Evolutionary conservation across 2,113 vertebrate species (phyloP), one percentile per base, ranked within the genome.

Genomic region (Martes martes): DNA sequence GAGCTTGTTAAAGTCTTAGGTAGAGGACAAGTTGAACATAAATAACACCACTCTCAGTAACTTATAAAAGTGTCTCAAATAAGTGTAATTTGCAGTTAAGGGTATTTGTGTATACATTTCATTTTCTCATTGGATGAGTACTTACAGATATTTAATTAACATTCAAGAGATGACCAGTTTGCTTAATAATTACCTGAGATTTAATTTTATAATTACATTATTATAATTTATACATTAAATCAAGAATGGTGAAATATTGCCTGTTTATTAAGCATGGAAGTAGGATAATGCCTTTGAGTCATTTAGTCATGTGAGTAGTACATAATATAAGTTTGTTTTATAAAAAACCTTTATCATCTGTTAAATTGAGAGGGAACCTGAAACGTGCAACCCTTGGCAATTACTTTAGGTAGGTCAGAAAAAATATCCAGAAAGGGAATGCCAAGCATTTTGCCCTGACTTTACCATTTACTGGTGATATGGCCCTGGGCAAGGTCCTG

Each of bases 141-240:
- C 28, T 42, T 88, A 87, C 4, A 73, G 31, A 42, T 85, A 89
- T 67, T 67, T 88, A 87, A 88, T 97, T 94, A 91, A 74, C 50
- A 78, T 87, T 42, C 19, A 93, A 93, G 73, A 94, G 47, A 55
- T 61, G 67, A 36, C 13, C 67, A 83, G 16, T 78, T 94, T 91
- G 36, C 28, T 91, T 81, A 91, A 76, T 55, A 94, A 83, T 78
- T 65, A 76, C 73, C 74, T 88, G 47, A 92, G 95, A 86, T 96
- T 93, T 78, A 82, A 67, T 63, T 91, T 42, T 76, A 74, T 57
- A 74, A 81, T 67, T 94, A 94, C 19, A 76, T 81, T 81, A 74
- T 95, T 81, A 74, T 95, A 91, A 91, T 36, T 57, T 86, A 80
- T 93, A 81, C 18, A 69, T 82, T 91, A 91, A 87, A 50, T 52